Conservation (phyloP, 2,797 vertebrate species). For the Sebastes ruberrimus region DNA sequence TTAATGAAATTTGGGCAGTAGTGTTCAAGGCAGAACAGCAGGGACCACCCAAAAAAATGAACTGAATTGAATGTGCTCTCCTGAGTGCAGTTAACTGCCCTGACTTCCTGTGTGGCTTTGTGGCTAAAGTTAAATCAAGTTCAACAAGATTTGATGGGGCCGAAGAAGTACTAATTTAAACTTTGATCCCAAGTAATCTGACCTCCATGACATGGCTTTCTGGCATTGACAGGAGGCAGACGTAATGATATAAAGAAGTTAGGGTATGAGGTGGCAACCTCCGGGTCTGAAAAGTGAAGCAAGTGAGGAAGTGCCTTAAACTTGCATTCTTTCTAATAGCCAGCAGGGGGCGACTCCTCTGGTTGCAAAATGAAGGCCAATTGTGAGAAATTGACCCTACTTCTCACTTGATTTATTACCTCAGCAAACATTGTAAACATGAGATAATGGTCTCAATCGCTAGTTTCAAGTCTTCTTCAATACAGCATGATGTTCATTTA, state of each 20-base stretch:
- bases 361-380: too few relatives aligned
- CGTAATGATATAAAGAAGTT: not conserved
- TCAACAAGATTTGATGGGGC: not conserved
- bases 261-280: not conserved
- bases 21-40: not conserved
- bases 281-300: not conserved
- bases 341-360: too few relatives aligned
- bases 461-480: too few relatives aligned
- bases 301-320: too few relatives aligned
- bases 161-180: not conserved
- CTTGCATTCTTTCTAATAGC: too few relatives aligned
- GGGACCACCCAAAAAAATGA: not conserved
- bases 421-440: too few relatives aligned
- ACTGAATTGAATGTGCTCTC: not conserved
- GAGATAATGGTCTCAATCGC: too few relatives aligned
- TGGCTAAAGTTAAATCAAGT: not conserved
- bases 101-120: not conserved
- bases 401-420: too few relatives aligned
- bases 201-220: not conserved
- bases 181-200: not conserved
- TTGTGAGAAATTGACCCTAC: too few relatives aligned
- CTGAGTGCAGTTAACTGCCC: not conserved
- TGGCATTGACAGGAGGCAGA: not conserved
- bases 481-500: too few relatives aligned
- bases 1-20: not conserved